Evolutionary conservation across 2,797 vertebrate species (phyloP), one percentile per base, ranked within the genome.

Genomic region (Mastacembelus armatus): DNA sequence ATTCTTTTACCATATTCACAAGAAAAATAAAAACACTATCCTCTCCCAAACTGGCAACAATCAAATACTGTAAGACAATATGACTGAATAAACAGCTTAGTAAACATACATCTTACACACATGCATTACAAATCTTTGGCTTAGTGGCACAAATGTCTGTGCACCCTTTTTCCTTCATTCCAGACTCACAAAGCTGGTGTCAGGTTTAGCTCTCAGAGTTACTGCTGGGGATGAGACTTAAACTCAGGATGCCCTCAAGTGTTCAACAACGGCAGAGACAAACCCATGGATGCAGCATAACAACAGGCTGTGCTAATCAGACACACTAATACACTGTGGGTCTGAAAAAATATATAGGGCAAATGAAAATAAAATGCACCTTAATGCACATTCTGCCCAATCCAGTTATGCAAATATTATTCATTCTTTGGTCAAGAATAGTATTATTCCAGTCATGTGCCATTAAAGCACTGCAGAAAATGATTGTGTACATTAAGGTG

Each of bases 81-180:
- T 26, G 43, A 77, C 19, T 56, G 10, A 62, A 42, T 36, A 30
- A 64, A 63, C 16, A 14, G 8, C 16, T 61, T 26, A 1, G 26
- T 66, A 47, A 39, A 66, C 12, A 63, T 63, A 65, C 15, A 63
- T 40, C 16, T 54, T 14, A 50, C 76, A 72, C 76, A 72, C 21
- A 71, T 29, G 15, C 33, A 47, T 48, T 24, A 64, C 15, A 82
- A 78, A 71, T 88, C 81, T 90, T 91, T 90, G 89, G 88, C 63
- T 81, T 77, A 4, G 24, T 72, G 57, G 32, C 56, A 73, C 40
- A 56, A 61, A 42, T 16, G 14, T 80, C 77, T 61, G 73, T 76
- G 69, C 58, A 71, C 40, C 57, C 19, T n/a, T 21, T 4, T 29
- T 74, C 69, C 81, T 81, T 85, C 67, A 79, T 75, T 35, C 30